Base-by-base conservation (phyloP, 2,888 invertebrate species). In the Anticlea derivata region DNA sequence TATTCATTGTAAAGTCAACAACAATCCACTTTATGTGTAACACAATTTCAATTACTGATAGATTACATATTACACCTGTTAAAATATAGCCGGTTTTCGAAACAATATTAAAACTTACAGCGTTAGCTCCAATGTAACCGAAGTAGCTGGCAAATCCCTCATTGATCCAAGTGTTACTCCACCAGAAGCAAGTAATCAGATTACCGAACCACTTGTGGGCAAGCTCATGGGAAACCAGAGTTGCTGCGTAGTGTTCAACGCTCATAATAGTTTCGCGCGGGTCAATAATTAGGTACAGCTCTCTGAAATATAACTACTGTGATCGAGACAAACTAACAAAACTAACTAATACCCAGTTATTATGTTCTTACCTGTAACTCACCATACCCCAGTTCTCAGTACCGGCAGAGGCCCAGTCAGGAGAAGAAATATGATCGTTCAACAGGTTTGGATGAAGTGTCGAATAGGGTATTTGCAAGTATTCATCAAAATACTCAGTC, bases 121-220 rank as follows among this genome's bases (percentile, higher is more conserved):
- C 66, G 66, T 85, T 60, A 1, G 83, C 75, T 12, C 91, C 92
- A 30, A 92, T 87, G 62, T 94, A 94, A 60, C 95, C 93, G 46
- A 94, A 94, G 67, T 93, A 93, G 50, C 92, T 92, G 0, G 95
- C 95, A 63, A 95, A 95, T 0, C 93, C 95, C 73, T 95, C 95
- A 65, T 94, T 95, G 10, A 95, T 86, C 94, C 95, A 95, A 0
- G 94, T 90, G 52, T 92, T 93, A 11, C 92, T 91, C 96, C 95
- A 96, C 95, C 95, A 96, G 58, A 89, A 86, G 30, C 93, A 92
- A 1, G 94, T 94, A 7, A 96, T 92, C 30, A 93, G 77, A 72
- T 96, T 94, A 0, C 96, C 96, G 67, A 96, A 96, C 96, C 96
- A 96, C 83, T 94, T 95, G 70, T 97, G 97, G 0, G 91, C 89